A percentile compares a stretch with the other conserved stretches of the same genome.
Evolutionary conservation across 2,113 vertebrate genomes (phyloP).

Genomic region (Pachyramphus minor): DNA sequence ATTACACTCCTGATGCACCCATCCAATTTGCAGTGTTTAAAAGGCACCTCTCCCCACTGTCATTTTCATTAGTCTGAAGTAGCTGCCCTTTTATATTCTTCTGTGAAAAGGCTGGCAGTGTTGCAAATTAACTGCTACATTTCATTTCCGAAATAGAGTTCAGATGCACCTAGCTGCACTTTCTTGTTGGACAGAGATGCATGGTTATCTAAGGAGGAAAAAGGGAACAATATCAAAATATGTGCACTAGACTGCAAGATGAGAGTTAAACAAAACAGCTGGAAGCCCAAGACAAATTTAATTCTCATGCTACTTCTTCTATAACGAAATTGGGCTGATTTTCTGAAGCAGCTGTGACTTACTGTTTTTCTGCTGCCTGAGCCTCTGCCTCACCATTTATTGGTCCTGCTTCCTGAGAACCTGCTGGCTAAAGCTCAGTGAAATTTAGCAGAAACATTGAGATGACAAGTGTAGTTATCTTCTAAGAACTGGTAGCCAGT

Average conservation of each 20-base stretch:
- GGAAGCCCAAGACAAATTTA: not conserved
- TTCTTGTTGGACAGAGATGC: not conserved
- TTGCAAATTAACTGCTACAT: slow-evolving; percentile 45
- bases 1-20: slow-evolving; percentile 6
- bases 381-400: not conserved
- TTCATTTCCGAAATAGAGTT: slow-evolving; percentile 9
- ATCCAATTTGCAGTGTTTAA: slow-evolving; percentile 33
- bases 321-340: not conserved
- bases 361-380: not conserved
- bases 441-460: not conserved
- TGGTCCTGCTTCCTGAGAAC: not conserved
- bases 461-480: not conserved
- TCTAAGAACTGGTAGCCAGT: not conserved
- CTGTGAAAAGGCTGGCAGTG: not conserved
- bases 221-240: not conserved
- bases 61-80: slow-evolving; percentile 44
- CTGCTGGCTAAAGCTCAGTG: not conserved
- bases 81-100: slow-evolving; percentile 5
- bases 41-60: slow-evolving; percentile 2
- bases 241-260: not conserved
- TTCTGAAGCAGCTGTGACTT: not conserved
- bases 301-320: not conserved
- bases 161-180: not conserved
- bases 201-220: not conserved
- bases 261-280: not conserved